Conservation (phyloP, 2,888 invertebrate genomes). For the Agonum fuliginosum region DNA sequence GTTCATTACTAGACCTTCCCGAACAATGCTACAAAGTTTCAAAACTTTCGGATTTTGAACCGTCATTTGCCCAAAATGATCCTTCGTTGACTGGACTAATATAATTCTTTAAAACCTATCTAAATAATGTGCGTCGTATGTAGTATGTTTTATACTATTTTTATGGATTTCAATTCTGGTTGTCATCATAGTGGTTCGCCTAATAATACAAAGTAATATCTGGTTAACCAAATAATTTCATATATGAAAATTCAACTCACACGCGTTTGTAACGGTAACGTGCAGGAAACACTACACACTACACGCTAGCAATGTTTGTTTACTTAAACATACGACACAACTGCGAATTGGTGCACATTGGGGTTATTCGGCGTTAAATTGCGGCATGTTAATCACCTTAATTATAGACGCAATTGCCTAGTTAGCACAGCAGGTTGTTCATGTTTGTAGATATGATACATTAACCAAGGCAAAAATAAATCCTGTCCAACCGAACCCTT, state of each 20-base stretch:
- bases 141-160: too few relatives aligned
- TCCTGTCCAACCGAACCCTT: background rate
- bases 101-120: too few relatives aligned
- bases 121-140: too few relatives aligned
- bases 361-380: background rate
- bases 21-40: too few relatives aligned
- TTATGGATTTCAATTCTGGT: too few relatives aligned
- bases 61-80: too few relatives aligned
- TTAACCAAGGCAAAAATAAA: background rate
- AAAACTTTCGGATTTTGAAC: too few relatives aligned
- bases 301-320: background rate
- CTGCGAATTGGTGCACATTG: background rate
- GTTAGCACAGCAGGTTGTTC: background rate
- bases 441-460: background rate
- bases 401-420: conserved; percentile 1
- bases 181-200: too few relatives aligned
- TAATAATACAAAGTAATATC: background rate
- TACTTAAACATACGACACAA: background rate
- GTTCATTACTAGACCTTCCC: too few relatives aligned
- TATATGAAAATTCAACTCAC: background rate
- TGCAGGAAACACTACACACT: background rate
- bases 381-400: conserved; percentile 10
- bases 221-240: background rate
- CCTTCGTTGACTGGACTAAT: too few relatives aligned
- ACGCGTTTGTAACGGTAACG: background rate